Evolutionary conservation across 2,888 invertebrate species (phyloP).

Genomic region (Chymomyza amoena): DNA sequence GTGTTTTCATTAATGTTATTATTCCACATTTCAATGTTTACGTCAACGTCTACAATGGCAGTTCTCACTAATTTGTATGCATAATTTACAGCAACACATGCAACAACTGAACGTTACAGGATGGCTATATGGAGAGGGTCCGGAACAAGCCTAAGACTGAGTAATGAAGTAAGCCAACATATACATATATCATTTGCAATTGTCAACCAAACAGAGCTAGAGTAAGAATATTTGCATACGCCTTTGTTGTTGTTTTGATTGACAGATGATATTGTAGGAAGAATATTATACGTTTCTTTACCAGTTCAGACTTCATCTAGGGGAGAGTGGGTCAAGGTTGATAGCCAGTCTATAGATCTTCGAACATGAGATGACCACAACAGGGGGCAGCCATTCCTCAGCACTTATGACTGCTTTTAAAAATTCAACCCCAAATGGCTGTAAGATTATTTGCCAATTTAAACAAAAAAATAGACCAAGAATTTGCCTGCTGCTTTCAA

Average conservation of each 20-base stretch:
- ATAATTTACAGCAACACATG: conserved; percentile 52
- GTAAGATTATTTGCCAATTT: not conserved
- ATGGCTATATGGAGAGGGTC: not conserved
- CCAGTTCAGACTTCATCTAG: no score
- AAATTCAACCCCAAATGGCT: not conserved
- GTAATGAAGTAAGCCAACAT: conserved; percentile 32
- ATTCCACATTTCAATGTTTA: conserved; percentile 68
- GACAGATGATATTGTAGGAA: not conserved
- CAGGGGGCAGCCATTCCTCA: no score
- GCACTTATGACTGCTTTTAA: not conserved
- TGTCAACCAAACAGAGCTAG: conserved; percentile 13
- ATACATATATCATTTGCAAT: conserved; percentile 19
- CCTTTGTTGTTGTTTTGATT: conserved; percentile 2
- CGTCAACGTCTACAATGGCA: conserved; percentile 51
- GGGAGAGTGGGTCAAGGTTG: no score
- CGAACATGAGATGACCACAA: no score
- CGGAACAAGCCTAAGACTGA: conserved; percentile 9
- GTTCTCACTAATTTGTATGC: conserved; percentile 65
- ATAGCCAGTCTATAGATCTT: no score
- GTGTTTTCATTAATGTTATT: conserved; percentile 71
- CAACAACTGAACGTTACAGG: not conserved
- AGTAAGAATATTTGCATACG: conserved; percentile 24
- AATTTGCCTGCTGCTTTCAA: not conserved
- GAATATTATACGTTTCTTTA: no score
- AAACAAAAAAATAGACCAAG: not conserved